These are phyloP conservation scores for Stramonita haemastoma DNA, from an alignment of 2,888 invertebrate genomes.

Conservation along the genomic window DNA sequence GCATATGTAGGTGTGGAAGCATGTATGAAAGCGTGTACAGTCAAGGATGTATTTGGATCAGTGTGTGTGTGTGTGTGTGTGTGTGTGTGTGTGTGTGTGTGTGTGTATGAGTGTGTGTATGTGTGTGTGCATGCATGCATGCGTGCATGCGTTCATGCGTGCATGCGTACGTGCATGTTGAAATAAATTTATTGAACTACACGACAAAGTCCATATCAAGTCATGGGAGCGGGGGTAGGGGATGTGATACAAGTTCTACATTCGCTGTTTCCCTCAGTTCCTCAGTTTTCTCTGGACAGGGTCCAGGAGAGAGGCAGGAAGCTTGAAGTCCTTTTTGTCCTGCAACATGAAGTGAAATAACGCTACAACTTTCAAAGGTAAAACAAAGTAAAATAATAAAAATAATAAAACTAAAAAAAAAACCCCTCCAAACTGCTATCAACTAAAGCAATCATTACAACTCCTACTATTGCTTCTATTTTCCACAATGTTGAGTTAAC, in stretches of 20 bases:
- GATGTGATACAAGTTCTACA: neutral
- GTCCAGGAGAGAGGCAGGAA: neutral
- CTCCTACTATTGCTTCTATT: too few species aligned
- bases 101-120: neutral
- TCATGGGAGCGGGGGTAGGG: neutral
- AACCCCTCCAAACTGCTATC: neutral
- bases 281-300: conserved; percentile 9
- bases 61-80: too few species aligned
- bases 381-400: neutral
- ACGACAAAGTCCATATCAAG: neutral
- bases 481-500: too few species aligned
- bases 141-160: neutral
- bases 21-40: too few species aligned
- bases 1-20: too few species aligned
- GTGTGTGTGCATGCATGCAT: neutral
- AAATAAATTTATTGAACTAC: neutral
- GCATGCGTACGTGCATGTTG: neutral
- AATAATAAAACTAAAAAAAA: neutral
- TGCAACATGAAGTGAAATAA: neutral
- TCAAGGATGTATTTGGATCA: too few species aligned
- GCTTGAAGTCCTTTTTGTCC: neutral
- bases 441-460: too few species aligned
- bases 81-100: conserved; percentile 3
- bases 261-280: too few species aligned
- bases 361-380: neutral